phyloP scores from a whole-genome alignment of 2,113 vertebrate genomes.

The Misgurnus anguillicaudatus region DNA sequence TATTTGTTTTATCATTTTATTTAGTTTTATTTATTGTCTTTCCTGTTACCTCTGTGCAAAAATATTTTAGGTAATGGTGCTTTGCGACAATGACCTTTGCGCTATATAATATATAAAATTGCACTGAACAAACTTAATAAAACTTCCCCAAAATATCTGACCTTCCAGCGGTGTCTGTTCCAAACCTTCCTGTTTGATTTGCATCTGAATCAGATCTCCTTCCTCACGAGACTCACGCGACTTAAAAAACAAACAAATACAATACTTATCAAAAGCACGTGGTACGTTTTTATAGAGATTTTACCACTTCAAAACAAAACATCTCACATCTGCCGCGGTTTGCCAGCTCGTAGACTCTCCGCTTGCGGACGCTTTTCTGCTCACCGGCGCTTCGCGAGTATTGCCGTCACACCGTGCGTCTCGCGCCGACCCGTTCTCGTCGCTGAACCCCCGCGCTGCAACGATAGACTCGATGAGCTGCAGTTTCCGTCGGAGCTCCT shows the following conservation, averaged over 20 bases:
- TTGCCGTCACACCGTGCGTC: conserved; percentile 49
- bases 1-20: no score
- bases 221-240: conserved; percentile 31
- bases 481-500: conserved; percentile 57
- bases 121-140: no score
- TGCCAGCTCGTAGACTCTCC: conserved; percentile 29
- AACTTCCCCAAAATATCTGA: neutral
- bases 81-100: no score
- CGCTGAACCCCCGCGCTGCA: conserved; percentile 40
- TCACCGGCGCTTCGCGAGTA: conserved; percentile 3
- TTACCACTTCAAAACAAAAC: neutral
- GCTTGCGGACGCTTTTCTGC: conserved; percentile 8
- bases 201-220: conserved; percentile 29
- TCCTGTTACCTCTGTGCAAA: no score
- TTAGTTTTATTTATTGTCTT: no score
- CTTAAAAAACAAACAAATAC: conserved; percentile 37
- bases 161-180: conserved; percentile 18
- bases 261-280: neutral
- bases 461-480: conserved; percentile 61
- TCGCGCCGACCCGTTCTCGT: conserved; percentile 23
- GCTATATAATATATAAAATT: neutral
- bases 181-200: conserved; percentile 52
- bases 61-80: no score
- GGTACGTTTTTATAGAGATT: neutral
- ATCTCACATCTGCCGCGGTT: conserved; percentile 15